A percentile compares a stretch with the other conserved stretches of the same genome.
phyloP scores from a whole-genome alignment of 2,888 invertebrate genomes.

The Pasiphila rectangulata region DNA sequence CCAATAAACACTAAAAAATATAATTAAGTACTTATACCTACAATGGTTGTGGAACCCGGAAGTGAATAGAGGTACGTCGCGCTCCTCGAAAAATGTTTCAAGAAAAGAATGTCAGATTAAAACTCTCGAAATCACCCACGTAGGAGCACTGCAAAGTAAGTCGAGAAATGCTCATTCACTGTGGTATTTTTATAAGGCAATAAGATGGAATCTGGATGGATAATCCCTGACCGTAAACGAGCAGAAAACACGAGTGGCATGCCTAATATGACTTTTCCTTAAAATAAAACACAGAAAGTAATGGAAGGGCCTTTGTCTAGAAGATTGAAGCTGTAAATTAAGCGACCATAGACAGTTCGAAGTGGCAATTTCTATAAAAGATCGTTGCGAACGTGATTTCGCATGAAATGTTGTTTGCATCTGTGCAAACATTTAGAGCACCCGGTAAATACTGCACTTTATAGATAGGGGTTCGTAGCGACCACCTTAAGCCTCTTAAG shows the following conservation, averaged over 20 bases:
- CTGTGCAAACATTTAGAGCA: constrained; percentile 32
- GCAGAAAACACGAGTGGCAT: constrained; percentile 53
- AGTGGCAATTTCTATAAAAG: constrained; percentile 34
- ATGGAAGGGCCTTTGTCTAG: constrained; percentile 30
- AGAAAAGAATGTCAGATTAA: constrained; percentile 53
- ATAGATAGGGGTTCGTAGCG: too few relatives aligned
- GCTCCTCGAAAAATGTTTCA: constrained; percentile 22
- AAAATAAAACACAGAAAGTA: constrained; percentile 43
- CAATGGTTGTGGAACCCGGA: not conserved
- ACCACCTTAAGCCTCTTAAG: too few relatives aligned
- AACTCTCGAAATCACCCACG: constrained; percentile 55
- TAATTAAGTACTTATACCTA: not conserved
- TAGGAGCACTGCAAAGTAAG: constrained; percentile 44
- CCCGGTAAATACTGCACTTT: constrained; percentile 32
- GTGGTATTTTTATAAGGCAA: constrained; percentile 65
- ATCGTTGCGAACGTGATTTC: constrained; percentile 39
- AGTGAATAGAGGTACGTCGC: constrained; percentile 13
- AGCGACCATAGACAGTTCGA: constrained; percentile 32
- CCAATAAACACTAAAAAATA: too few relatives aligned
- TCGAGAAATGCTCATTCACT: constrained; percentile 47
- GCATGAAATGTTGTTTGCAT: constrained; percentile 46
- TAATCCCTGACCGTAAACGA: constrained; percentile 62
- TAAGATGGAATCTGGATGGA: constrained; percentile 62
- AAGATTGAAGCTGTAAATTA: constrained; percentile 37
- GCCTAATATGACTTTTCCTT: constrained; percentile 55